Conservation (phyloP, 1,140 invertebrate genomes). For the Geopemphigus sp. region DNA sequence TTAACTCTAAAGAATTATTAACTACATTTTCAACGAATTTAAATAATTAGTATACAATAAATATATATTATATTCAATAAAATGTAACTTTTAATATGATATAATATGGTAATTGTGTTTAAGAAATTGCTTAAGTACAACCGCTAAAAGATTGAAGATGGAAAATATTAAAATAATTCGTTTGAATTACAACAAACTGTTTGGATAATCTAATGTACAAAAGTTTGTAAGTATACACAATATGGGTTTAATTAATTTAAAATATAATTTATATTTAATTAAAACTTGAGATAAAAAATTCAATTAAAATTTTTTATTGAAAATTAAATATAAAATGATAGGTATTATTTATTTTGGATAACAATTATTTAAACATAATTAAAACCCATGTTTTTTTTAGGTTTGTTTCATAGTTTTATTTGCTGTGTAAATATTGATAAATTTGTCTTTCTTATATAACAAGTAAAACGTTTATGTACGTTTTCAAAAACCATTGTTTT, state of each 20-base stretch:
- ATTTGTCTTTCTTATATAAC: not conserved
- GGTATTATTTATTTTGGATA: not conserved
- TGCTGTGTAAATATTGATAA: slow-evolving; percentile 13
- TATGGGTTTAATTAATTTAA: not conserved
- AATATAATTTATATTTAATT: slow-evolving; percentile 6
- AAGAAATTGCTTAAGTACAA: not conserved
- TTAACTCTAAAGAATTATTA: not conserved
- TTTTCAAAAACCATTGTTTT: not conserved
- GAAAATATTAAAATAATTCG: not conserved
- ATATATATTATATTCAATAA: not conserved
- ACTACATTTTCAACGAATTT: not conserved
- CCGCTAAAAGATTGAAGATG: not conserved
- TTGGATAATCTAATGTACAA: not conserved
- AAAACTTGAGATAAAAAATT: not conserved
- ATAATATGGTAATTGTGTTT: slow-evolving; percentile 13
- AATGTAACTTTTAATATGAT: not conserved
- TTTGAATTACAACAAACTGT: not conserved
- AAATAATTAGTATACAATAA: not conserved
- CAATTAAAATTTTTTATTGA: not conserved
- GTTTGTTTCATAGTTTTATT: too few relatives aligned
- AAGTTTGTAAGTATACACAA: slow-evolving; percentile 1
- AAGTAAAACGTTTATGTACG: not conserved
- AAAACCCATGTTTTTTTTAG: not conserved
- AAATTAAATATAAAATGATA: not conserved
- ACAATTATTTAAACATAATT: not conserved